These are phyloP conservation scores for Cyclophora punctaria DNA, from an alignment of 2,888 invertebrate genomes.

Conservation along the genomic window DNA sequence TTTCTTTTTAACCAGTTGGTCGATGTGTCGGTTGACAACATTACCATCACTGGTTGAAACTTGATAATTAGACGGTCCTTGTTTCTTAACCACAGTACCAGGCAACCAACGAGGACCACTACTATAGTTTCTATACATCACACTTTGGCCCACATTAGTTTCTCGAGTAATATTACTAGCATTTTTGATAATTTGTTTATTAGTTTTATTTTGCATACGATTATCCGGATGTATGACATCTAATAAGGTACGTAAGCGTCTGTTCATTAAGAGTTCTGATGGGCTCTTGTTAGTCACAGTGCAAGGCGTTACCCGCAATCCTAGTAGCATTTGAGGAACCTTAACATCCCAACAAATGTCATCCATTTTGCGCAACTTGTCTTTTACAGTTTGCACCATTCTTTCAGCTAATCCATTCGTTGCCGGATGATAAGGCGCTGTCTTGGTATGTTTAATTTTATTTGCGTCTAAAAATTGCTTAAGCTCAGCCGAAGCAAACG, in stretches of 20 bases:
- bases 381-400: constrained; percentile 12
- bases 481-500: constrained; percentile 13
- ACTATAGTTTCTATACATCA: neutral
- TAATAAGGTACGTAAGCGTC: neutral
- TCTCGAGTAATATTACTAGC: neutral
- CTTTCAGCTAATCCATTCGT: constrained; percentile 15
- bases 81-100: neutral
- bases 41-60: neutral
- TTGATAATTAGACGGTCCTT: neutral
- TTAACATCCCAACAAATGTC: neutral
- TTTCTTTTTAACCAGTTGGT: neutral
- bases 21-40: neutral
- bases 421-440: constrained; percentile 7
- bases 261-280: neutral
- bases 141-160: neutral
- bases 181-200: neutral
- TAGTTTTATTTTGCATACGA: neutral
- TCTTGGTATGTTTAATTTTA: constrained; percentile 8
- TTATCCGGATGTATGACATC: constrained; percentile 1
- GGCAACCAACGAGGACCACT: neutral
- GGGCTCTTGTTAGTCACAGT: neutral
- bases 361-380: constrained; percentile 1
- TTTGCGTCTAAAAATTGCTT: constrained; percentile 11
- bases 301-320: neutral
- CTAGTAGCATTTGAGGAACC: neutral